A percentile compares a stretch with the other conserved stretches of the same genome.
Conservation (phyloP, 1,140 invertebrate species). For the Oryctes rhinoceros region DNA sequence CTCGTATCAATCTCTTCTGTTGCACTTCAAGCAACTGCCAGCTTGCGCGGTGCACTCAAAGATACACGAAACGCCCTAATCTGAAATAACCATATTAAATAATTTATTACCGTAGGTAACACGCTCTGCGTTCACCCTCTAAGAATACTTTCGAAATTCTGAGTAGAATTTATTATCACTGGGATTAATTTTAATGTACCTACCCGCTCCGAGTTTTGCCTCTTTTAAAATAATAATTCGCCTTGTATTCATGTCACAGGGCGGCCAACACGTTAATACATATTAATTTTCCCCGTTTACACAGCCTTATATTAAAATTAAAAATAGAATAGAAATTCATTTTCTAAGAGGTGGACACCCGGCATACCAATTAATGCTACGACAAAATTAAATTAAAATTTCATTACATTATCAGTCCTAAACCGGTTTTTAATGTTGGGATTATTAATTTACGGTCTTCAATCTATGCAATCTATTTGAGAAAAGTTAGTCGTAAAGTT, state of each 20-base stretch:
- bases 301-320: constrained; percentile 12
- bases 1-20: constrained; percentile 43
- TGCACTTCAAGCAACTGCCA: constrained; percentile 30
- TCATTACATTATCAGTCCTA: constrained; percentile 29
- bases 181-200: constrained; percentile 46
- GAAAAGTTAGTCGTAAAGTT: constrained; percentile 6
- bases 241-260: constrained; percentile 24
- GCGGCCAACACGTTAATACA: constrained; percentile 31
- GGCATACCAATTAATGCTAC: constrained; percentile 21
- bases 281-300: constrained; percentile 25
- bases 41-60: constrained; percentile 29
- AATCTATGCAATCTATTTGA: constrained; percentile 14
- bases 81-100: constrained; percentile 50
- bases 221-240: constrained; percentile 25
- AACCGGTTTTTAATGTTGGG: not conserved
- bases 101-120: constrained; percentile 50
- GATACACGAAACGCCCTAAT: constrained; percentile 49
- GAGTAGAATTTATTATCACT: constrained; percentile 45
- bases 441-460: constrained; percentile 27
- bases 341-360: constrained; percentile 17
- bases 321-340: constrained; percentile 6
- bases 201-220: not conserved
- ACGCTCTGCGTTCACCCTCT: constrained; percentile 43
- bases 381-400: constrained; percentile 30
- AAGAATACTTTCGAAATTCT: constrained; percentile 46